These are phyloP conservation scores for Andrena trimmerana DNA, from an alignment of 2,888 invertebrate species.

Conservation along the genomic window DNA sequence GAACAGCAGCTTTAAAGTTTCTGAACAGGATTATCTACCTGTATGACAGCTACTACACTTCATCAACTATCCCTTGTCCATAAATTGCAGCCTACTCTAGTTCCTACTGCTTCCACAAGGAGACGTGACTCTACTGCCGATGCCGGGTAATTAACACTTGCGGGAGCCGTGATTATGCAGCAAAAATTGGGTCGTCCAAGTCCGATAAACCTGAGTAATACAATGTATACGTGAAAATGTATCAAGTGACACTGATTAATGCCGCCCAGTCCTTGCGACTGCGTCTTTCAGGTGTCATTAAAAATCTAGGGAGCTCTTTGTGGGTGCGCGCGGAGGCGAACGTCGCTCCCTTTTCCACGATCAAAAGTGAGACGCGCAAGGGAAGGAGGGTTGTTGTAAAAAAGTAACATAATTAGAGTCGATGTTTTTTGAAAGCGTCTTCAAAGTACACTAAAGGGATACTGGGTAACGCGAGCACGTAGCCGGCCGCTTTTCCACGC, in stretches of 20 bases:
- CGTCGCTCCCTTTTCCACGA: not conserved
- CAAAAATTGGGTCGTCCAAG: not conserved
- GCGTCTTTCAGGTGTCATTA: constrained; percentile 3
- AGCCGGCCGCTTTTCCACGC: constrained; percentile 42
- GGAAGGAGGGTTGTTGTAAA: not conserved
- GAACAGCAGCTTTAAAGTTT: no score
- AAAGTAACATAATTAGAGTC: constrained; percentile 16
- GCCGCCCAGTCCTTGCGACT: not conserved
- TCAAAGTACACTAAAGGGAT: constrained; percentile 13
- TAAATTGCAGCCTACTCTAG: no score
- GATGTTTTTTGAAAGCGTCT: constrained; percentile 19
- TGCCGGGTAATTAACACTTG: no score
- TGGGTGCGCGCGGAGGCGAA: not conserved
- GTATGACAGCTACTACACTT: no score
- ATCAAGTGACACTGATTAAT: no score
- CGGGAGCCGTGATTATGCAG: no score
- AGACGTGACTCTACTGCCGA: no score
- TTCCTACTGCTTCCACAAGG: no score
- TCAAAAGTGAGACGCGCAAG: not conserved
- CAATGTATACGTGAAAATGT: no score
- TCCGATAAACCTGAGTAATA: not conserved
- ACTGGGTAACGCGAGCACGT: constrained; percentile 11
- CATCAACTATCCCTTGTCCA: no score
- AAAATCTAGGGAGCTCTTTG: not conserved
- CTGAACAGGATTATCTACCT: no score